phyloP scores from a whole-genome alignment of 1,140 invertebrate species.

The Anoplolepis gracilipes region DNA sequence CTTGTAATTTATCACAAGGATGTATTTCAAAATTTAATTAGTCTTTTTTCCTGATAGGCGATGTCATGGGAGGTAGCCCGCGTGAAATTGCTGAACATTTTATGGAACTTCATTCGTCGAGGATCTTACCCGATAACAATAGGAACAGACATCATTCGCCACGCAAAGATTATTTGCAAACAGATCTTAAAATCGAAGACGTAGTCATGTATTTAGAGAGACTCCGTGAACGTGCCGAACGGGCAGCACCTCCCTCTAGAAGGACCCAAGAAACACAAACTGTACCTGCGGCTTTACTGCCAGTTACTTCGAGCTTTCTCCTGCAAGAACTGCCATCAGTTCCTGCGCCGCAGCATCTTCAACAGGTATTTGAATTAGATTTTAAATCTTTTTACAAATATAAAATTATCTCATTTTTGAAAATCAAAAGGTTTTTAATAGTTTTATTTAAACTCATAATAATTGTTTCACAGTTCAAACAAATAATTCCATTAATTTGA shows the following conservation, averaged over 20 bases:
- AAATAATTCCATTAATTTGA: not conserved
- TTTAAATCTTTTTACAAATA: too few species aligned
- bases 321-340: constrained; percentile 82
- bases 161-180: constrained; percentile 80
- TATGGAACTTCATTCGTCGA: constrained; percentile 92
- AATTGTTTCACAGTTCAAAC: not conserved
- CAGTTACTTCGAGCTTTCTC: constrained; percentile 79
- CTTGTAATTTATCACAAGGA: not conserved
- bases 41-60: constrained; percentile 82
- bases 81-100: constrained; percentile 93
- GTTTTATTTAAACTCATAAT: not conserved
- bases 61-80: constrained; percentile 92
- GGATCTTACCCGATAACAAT: constrained; percentile 89
- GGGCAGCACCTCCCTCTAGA: constrained; percentile 80
- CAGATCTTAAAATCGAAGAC: constrained; percentile 81
- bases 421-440: not conserved
- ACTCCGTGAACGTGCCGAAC: constrained; percentile 81
- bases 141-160: constrained; percentile 79
- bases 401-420: too few species aligned
- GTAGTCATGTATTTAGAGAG: constrained; percentile 81
- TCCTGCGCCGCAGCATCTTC: constrained; percentile 78
- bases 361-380: constrained; percentile 75
- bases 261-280: constrained; percentile 85
- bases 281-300: constrained; percentile 80
- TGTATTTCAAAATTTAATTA: not conserved